Conservation (phyloP, 1,140 invertebrate species). For the Drosophila kanapiae region DNA sequence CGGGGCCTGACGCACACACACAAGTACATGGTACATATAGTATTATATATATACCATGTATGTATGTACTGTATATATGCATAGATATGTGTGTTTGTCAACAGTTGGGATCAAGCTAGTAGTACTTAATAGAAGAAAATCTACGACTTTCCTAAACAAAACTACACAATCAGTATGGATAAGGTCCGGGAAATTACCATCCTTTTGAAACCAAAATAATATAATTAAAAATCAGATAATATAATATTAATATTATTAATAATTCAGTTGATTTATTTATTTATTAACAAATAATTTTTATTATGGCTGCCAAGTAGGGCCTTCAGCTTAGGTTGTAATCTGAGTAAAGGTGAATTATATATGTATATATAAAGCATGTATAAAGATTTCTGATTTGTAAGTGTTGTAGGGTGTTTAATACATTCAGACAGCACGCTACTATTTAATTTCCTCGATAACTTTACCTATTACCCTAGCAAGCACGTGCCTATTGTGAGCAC, state of each 20-base stretch:
- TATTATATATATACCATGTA: no score
- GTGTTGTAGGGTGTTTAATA: no score
- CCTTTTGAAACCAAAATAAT: not conserved
- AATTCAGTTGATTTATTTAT: not conserved
- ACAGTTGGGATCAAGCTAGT: not conserved
- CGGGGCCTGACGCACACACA: conserved; percentile 11
- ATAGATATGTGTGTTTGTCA: no score
- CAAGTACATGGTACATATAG: not conserved
- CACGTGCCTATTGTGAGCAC: no score
- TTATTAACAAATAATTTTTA: not conserved
- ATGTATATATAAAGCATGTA: no score
- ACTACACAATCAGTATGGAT: no score
- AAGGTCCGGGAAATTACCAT: not conserved
- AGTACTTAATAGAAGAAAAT: not conserved
- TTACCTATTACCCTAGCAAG: no score
- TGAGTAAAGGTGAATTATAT: no score
- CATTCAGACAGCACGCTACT: no score
- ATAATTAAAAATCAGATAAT: not conserved
- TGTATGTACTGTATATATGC: not conserved
- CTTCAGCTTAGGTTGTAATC: not conserved
- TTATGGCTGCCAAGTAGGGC: conserved; percentile 7
- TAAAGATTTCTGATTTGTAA: no score
- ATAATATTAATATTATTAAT: not conserved
- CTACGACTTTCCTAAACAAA: not conserved
- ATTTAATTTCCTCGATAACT: no score